Evolutionary conservation across 2,113 vertebrate species (phyloP).

Genomic region (Dermatemys mawii): DNA sequence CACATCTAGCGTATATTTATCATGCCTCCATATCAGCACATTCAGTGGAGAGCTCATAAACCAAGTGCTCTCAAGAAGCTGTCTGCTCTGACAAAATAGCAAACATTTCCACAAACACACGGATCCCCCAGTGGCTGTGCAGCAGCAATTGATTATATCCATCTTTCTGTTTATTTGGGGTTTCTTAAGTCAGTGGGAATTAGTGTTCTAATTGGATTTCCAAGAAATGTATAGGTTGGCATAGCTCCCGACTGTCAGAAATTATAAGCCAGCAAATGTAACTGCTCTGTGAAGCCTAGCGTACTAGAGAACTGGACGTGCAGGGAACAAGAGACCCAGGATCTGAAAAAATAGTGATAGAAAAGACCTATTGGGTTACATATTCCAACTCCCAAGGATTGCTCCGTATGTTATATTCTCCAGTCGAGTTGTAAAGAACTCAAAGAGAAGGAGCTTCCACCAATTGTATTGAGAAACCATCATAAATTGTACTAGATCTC

Average conservation of each 20-base stretch:
- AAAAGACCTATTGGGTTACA: neutral
- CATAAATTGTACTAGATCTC: neutral
- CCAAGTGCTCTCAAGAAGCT: conserved; percentile 32
- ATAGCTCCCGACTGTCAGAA: neutral
- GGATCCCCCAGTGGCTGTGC: neutral
- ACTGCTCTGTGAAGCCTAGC: neutral
- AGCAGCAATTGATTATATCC: conserved; percentile 31
- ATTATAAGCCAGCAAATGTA: neutral
- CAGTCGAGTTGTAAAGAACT: neutral
- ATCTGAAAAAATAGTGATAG: neutral
- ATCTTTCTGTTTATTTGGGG: neutral
- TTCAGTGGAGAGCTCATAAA: conserved; percentile 13
- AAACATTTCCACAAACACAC: neutral
- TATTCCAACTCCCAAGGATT: neutral
- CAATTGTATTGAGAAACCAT: neutral
- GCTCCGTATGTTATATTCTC: neutral
- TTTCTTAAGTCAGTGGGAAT: neutral
- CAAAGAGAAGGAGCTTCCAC: neutral
- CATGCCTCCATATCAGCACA: neutral
- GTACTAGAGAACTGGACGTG: too few relatives aligned
- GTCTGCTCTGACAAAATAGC: neutral
- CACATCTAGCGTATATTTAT: neutral
- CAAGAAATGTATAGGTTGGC: neutral
- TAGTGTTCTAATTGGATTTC: rapidly evolving
- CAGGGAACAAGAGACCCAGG: neutral